Evolutionary conservation across 2,113 vertebrate genomes (phyloP).

Genomic region (Apeltes quadracus): DNA sequence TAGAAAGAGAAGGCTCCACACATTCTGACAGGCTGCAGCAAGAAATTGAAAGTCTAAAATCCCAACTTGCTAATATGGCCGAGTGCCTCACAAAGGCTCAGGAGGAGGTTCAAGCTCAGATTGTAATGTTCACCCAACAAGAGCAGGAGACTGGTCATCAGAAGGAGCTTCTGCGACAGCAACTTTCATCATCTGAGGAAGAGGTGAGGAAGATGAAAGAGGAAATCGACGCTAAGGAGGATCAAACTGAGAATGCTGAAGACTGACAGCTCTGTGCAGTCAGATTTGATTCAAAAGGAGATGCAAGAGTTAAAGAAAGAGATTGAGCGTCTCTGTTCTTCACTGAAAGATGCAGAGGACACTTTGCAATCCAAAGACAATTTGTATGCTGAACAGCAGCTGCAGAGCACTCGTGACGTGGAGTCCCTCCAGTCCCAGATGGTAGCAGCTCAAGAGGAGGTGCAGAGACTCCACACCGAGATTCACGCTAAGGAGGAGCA

Average conservation of each 20-base stretch:
- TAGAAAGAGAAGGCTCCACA: constrained; percentile 53
- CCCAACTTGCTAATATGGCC: constrained; percentile 62
- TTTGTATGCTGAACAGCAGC: constrained; percentile 34
- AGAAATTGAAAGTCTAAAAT: constrained; percentile 64
- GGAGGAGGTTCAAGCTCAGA: constrained; percentile 32
- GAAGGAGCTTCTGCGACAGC: constrained; percentile 68
- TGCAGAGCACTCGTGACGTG: constrained; percentile 6
- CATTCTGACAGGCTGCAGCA: constrained; percentile 42
- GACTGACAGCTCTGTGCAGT: constrained; percentile 45
- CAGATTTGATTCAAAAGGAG: constrained; percentile 44
- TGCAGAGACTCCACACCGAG: constrained; percentile 41
- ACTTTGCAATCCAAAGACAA: constrained; percentile 60
- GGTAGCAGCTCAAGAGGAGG: constrained; percentile 43
- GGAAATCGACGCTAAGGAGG: constrained; percentile 64
- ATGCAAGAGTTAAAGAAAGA: constrained; percentile 74
- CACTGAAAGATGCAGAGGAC: constrained; percentile 71
- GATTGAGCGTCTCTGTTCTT: constrained; percentile 67
- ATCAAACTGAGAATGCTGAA: constrained; percentile 65
- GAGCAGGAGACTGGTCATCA: constrained; percentile 45
- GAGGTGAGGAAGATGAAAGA: constrained; percentile 25
- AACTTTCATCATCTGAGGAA: constrained; percentile 33
- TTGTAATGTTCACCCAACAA: constrained; percentile 6
- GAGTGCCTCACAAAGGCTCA: constrained; percentile 54
- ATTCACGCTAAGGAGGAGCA: constrained; percentile 49
- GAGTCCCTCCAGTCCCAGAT: constrained; percentile 35